phyloP scores from a whole-genome alignment of 2,113 vertebrate genomes.

The Phrynosoma blainvillii region DNA sequence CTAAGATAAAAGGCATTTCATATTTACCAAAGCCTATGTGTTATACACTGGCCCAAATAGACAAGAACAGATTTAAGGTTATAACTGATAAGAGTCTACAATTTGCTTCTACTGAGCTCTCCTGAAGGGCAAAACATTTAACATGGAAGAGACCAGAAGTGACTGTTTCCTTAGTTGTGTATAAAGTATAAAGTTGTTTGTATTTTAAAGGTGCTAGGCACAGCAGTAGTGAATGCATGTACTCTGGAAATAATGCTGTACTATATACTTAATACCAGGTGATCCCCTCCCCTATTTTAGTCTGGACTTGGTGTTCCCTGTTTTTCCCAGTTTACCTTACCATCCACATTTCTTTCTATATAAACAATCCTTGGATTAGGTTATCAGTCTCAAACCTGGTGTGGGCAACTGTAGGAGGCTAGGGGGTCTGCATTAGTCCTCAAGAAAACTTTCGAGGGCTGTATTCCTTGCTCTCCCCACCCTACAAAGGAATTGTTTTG shows the following conservation, averaged over 20 bases:
- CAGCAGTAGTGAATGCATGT: background rate
- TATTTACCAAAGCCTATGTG: no score
- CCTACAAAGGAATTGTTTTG: no score
- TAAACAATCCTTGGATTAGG: background rate
- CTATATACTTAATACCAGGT: background rate
- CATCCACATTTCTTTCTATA: background rate
- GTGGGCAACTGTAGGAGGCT: no score
- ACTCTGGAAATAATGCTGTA: background rate
- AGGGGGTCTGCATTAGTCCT: no score
- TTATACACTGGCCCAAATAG: no score
- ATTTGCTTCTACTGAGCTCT: background rate
- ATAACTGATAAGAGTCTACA: background rate
- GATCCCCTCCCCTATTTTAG: background rate
- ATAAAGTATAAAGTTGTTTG: background rate
- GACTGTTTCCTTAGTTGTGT: background rate
- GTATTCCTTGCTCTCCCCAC: no score
- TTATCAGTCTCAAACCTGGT: background rate
- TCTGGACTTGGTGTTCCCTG: background rate
- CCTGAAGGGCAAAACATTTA: background rate
- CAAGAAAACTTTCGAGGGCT: no score
- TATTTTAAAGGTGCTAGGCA: background rate
- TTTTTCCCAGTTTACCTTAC: background rate
- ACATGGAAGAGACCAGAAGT: background rate
- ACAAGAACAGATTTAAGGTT: no score
- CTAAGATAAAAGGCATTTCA: no score